phyloP scores from a whole-genome alignment of 2,888 invertebrate species.

The Hemicrepidius hirtus region DNA sequence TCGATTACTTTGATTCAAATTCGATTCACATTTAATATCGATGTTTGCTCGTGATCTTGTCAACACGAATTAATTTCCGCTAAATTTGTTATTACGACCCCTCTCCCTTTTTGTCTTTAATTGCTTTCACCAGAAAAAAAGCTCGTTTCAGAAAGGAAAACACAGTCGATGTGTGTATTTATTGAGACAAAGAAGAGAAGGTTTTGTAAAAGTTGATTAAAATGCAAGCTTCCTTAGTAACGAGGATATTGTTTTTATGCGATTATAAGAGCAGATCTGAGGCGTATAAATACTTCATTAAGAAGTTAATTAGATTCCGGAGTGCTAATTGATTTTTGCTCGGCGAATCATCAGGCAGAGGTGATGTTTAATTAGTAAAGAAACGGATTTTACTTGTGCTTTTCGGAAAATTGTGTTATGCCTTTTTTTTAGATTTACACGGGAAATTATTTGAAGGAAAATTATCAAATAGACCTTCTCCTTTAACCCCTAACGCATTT shows the following conservation, averaged over 20 bases:
- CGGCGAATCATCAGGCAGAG: constrained; percentile 41
- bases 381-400: constrained; percentile 25
- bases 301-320: constrained; percentile 61
- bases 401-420: not conserved
- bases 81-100: constrained; percentile 56
- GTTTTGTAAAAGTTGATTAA: constrained; percentile 17
- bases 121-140: constrained; percentile 29
- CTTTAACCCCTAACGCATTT: no score
- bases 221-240: constrained; percentile 13
- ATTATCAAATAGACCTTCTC: no score
- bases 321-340: constrained; percentile 62
- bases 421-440: no score
- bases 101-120: constrained; percentile 16
- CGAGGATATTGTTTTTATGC: constrained; percentile 64
- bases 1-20: constrained; percentile 61
- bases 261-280: constrained; percentile 59
- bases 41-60: constrained; percentile 61
- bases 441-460: no score
- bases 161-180: not conserved
- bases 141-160: not conserved
- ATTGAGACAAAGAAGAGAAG: not conserved
- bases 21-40: constrained; percentile 63
- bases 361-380: constrained; percentile 35
- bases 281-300: constrained; percentile 61
- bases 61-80: constrained; percentile 59